Conservation (phyloP, 1,140 invertebrate genomes). For the Drosophila neocordata region DNA sequence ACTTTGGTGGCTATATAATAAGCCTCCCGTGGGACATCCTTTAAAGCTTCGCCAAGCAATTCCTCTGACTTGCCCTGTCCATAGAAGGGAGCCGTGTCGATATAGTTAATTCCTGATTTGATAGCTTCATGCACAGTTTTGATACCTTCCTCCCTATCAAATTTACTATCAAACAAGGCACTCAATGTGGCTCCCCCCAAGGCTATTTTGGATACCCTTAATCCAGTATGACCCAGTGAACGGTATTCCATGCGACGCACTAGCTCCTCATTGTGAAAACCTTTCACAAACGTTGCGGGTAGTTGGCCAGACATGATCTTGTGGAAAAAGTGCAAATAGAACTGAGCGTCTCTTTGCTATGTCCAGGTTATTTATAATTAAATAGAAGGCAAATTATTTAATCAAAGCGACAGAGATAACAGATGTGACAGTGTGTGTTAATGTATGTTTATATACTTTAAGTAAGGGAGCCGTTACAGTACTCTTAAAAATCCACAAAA, state of each 20-base stretch:
- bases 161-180: constrained; percentile 47
- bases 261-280: constrained; percentile 85
- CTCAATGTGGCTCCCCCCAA: constrained; percentile 83
- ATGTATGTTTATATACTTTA: neutral
- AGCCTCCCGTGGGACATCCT: constrained; percentile 89
- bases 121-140: constrained; percentile 88
- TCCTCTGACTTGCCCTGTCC: constrained; percentile 93
- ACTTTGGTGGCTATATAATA: constrained; percentile 98
- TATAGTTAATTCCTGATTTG: constrained; percentile 93
- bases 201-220: constrained; percentile 85
- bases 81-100: constrained; percentile 96
- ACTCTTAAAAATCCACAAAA: neutral
- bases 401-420: neutral
- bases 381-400: neutral
- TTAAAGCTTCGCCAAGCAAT: constrained; percentile 91
- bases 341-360: neutral
- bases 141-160: constrained; percentile 86
- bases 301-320: constrained; percentile 50
- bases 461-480: neutral
- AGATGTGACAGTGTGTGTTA: neutral
- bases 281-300: constrained; percentile 84
- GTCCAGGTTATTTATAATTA: neutral
- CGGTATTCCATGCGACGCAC: constrained; percentile 85
- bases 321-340: neutral
- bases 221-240: constrained; percentile 84